phyloP scores from a whole-genome alignment of 2,113 vertebrate genomes.

The Sinocyclocheilus rhinocerous region DNA sequence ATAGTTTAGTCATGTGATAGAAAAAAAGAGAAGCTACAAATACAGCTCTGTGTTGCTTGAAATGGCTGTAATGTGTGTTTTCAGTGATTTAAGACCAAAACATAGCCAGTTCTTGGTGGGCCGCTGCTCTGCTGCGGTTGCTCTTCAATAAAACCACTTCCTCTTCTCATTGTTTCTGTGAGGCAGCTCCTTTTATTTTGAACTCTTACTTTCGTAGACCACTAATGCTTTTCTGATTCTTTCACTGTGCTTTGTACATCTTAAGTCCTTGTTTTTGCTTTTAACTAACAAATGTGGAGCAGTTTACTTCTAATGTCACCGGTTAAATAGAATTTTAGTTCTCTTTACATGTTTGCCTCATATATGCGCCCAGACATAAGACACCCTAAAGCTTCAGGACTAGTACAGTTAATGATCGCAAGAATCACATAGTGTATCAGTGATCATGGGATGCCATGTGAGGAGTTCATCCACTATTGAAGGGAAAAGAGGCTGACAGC shows the following conservation, averaged over 20 bases:
- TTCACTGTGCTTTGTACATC: neutral
- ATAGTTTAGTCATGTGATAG: neutral
- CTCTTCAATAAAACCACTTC: constrained; percentile 27
- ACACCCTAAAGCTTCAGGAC: no score
- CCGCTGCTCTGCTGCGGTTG: neutral
- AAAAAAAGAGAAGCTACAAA: neutral
- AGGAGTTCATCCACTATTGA: no score
- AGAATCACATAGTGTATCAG: no score
- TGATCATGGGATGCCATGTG: no score
- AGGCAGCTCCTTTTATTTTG: neutral
- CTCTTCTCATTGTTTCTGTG: constrained; percentile 3
- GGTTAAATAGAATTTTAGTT: no score
- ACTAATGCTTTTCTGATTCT: neutral
- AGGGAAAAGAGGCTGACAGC: no score
- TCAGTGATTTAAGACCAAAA: constrained; percentile 32
- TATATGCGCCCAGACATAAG: no score
- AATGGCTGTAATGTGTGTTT: neutral
- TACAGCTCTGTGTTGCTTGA: neutral
- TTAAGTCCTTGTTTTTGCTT: neutral
- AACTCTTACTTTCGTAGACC: constrained; percentile 13
- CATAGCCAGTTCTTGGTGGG: neutral
- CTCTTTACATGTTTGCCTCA: no score
- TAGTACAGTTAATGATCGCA: no score
- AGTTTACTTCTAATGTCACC: no score
- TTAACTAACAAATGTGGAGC: no score